phyloP scores from a whole-genome alignment of 2,113 vertebrate genomes.

The human region DNA sequence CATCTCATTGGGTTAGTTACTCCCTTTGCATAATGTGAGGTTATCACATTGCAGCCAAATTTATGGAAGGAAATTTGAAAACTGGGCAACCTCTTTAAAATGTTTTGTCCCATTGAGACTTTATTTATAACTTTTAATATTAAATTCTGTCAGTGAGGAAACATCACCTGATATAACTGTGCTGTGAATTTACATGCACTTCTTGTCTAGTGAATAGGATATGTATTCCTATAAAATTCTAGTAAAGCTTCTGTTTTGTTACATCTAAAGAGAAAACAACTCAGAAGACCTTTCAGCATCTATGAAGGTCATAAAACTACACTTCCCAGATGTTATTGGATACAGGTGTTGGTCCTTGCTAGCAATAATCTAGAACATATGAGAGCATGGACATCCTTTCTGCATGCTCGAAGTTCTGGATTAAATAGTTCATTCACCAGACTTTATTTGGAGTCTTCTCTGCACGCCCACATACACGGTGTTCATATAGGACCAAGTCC shows the following conservation, averaged over 20 bases:
- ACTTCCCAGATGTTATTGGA: not conserved
- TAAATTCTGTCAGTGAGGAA: constrained; percentile 39
- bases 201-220: not conserved
- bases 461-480: accelerated
- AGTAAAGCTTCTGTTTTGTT: constrained; percentile 39
- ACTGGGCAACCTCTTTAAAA: not conserved
- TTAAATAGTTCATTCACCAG: not conserved
- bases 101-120: constrained; percentile 34
- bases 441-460: not conserved
- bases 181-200: constrained; percentile 20
- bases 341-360: constrained; percentile 36
- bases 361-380: not conserved
- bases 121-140: constrained; percentile 53
- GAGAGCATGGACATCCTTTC: not conserved
- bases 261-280: constrained; percentile 6
- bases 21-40: not conserved
- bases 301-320: not conserved
- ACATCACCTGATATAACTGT: constrained; percentile 16
- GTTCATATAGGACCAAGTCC: not conserved
- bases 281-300: not conserved
- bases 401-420: not conserved
- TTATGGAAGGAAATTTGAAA: constrained; percentile 39
- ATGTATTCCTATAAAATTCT: not conserved
- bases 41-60: constrained; percentile 3
- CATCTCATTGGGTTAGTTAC: not conserved